Percentiles rank a stretch among this genome's conserved stretches.
These are phyloP conservation scores for Catostylus mosaicus DNA, from an alignment of 30 jellyfish, hydroid and myxozoan species.

Conservation along the genomic window DNA sequence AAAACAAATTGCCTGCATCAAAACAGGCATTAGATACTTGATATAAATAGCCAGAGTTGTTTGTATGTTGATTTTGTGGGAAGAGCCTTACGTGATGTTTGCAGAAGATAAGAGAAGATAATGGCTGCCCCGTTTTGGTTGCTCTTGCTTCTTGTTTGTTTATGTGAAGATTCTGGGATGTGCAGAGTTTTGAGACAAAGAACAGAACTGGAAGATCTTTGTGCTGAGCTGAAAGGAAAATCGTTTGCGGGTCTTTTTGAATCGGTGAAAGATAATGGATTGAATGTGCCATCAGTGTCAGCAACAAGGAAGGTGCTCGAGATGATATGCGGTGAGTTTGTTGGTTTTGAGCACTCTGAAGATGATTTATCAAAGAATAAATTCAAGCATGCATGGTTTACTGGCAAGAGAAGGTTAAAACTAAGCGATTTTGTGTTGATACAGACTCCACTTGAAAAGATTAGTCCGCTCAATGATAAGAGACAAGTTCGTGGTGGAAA, in stretches of 20 bases:
- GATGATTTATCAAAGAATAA: background rate
- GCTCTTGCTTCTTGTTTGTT: background rate
- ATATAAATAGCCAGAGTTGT: background rate
- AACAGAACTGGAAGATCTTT: background rate
- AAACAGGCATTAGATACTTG: no score
- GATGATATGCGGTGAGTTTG: background rate
- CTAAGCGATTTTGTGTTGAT: background rate
- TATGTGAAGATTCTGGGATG: background rate
- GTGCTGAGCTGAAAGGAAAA: conserved; percentile 1
- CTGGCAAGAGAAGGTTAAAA: background rate
- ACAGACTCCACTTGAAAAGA: background rate
- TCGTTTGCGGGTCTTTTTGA: background rate
- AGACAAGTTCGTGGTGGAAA: conserved; percentile 37
- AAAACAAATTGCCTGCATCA: background rate
- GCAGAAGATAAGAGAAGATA: background rate
- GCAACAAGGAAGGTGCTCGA: background rate
- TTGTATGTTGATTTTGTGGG: background rate
- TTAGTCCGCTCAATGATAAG: background rate
- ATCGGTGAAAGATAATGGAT: background rate
- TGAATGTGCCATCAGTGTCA: background rate
- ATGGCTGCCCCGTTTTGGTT: background rate
- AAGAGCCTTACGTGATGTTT: background rate
- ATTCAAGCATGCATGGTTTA: background rate
- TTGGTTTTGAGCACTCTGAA: background rate
- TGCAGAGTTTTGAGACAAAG: background rate